Evolutionary conservation across 2,113 vertebrate species (phyloP), one percentile per base, ranked within the genome.

Genomic region (Micromys minutus): DNA sequence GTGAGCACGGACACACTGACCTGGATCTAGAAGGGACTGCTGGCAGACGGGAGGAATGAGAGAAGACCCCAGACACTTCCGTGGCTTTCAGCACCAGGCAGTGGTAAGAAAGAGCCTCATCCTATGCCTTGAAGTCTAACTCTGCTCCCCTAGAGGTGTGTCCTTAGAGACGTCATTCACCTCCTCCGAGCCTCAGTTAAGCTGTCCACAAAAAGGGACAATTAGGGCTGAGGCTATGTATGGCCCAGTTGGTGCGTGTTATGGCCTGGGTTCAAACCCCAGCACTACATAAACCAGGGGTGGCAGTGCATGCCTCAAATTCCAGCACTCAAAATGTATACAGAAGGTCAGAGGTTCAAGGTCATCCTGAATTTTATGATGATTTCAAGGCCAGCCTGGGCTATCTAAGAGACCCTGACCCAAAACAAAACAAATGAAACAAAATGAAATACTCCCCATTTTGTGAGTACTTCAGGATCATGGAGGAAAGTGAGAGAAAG

Each of bases 131-230:
- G 67, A n/a, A 34, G 8, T 50, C 42, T 55, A 31, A 21, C 26
- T 42, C 39, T 87, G 34, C n/a, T 69, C 59, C 31, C 39, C 34
- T n/a, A 72, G 45, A 17, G 61, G 6, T 72, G 55, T 86, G 65
- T 69, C 47, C 86, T 91, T 94, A 8, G 47, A 89, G 61, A 94
- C 76, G 67, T 87, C 83, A 84, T 72, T 95, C 92, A 65, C 26
- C 34, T 77, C 89, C 59, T 91, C 83, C 52, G 55, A 93, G 77
- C 34, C 45, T 95, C 75, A 52, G 12, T 72, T 52, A 94, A 69
- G 9, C 29, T 19, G 93, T 21, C 47, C 34, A 45, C 36, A 91
- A 91, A 84, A 76, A 59, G 39, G 55, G 52, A 69, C 77, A 81
- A 91, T 57, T 61, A 76, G 67, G 47, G 36, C 52, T 72, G 36